Base-by-base conservation (phyloP, 2,888 invertebrate genomes). In the Chalcosyrphus nemorum region DNA sequence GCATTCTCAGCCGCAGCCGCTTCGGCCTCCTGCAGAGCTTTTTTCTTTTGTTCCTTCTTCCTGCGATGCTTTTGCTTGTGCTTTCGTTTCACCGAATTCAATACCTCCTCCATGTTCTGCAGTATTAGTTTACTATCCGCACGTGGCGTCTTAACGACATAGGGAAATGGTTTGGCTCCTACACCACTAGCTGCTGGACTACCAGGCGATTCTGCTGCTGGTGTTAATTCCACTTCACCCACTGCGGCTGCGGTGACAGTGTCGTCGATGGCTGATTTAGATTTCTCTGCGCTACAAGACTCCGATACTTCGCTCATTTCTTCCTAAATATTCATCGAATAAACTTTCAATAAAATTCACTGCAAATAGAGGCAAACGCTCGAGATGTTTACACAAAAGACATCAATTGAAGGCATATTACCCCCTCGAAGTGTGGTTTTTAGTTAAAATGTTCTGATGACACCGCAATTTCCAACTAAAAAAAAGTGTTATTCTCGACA, bases 41-140 rank as follows among this genome's bases (percentile, higher is more conserved):
- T 85, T 32, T 90, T 88, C 59, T 89, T 91, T 32, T 90, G 88
- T 56, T 91, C 90, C 3, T 89, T 89, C 86, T 90, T 90, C 5
- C 90, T 87, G 72, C 88, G 89, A 78, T 91, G 91, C 54, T 90
- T 90, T 82, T 91, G 90, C 7, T 90, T 89, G 81, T 90, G 90
- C 77, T 91, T 91, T 56, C 90, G 90, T 76, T 91, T 91, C 1
- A 90, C 91, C 0, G 91, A 89, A 68, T 90, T 89, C 0, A 91
- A 87, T 0, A 91, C 91, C 61, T 91, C 91, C 70, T 91, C 91
- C 91, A 91, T 91, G 74, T 91, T 91, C 76, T 90, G 90, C 38
- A 90, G 71, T 45, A 91, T 91, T 6, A 90, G 66, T 75, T 90
- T 91, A 4, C 90, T 91, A 59, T 91, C 88, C 57, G 89, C 88